Percentiles rank a stretch among this genome's conserved stretches.
Conservation (phyloP, 2,113 vertebrate species). For the Tautogolabrus adspersus region DNA sequence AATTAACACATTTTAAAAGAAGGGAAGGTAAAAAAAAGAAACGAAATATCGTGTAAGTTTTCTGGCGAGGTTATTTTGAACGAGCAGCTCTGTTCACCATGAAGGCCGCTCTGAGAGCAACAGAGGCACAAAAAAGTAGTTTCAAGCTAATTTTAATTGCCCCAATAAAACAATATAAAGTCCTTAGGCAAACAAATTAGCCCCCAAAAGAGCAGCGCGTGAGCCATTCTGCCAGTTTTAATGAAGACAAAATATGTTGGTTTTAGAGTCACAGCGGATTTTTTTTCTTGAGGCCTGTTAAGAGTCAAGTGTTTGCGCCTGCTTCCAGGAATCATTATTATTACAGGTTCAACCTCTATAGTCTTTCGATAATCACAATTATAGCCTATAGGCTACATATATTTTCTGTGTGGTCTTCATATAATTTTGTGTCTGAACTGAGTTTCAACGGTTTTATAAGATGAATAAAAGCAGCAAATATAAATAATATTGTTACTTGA, state of each 20-base stretch:
- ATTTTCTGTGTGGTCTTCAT: no score
- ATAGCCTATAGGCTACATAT: no score
- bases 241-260: neutral
- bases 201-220: neutral
- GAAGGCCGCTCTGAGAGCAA: conserved; percentile 49
- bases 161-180: conserved; percentile 15
- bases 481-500: no score
- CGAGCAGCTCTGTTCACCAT: conserved; percentile 31
- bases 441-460: no score
- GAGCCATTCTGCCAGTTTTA: neutral
- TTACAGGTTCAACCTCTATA: neutral
- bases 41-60: conserved; percentile 31
- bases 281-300: neutral
- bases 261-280: neutral
- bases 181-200: conserved; percentile 8
- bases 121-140: neutral
- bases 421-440: no score
- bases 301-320: neutral
- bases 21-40: neutral
- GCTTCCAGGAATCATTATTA: neutral
- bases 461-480: no score
- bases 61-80: conserved; percentile 67
- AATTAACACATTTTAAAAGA: conserved; percentile 55
- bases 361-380: no score
- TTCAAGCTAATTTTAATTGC: conserved; percentile 17